Conservation (phyloP, 1,140 invertebrate species). For the Penaeus chinensis region DNA sequence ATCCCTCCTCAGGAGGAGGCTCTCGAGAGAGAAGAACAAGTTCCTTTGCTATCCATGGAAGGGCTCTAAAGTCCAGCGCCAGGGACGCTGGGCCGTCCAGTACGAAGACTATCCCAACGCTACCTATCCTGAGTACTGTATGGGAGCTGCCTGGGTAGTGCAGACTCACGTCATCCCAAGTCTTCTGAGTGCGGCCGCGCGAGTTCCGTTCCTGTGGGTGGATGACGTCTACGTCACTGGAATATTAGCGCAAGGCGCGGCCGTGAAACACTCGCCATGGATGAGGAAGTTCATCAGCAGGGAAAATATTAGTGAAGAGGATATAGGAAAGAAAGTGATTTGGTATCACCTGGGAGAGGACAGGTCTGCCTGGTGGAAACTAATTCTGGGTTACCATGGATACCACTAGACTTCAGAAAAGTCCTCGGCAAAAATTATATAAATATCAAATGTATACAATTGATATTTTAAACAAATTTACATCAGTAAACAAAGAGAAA, state of each 20-base stretch:
- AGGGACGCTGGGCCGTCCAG: conserved; percentile 28
- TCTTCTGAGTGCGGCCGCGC: not conserved
- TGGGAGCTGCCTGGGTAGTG: conserved; percentile 27
- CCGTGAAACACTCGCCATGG: not conserved
- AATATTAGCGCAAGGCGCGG: conserved; percentile 25
- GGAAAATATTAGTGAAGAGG: not conserved
- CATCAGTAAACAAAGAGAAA: no score
- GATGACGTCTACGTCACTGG: conserved; percentile 47
- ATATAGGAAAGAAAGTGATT: conserved; percentile 20
- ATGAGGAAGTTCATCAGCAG: conserved; percentile 24
- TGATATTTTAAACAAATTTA: no score
- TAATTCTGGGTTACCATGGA: conserved; percentile 1
- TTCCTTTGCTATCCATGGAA: conserved; percentile 31
- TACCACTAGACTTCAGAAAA: not conserved
- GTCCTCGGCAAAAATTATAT: no score
- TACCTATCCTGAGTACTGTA: conserved; percentile 30
- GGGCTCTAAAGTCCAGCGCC: not conserved
- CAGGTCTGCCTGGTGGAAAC: conserved; percentile 29
- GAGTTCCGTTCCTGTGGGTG: conserved; percentile 30
- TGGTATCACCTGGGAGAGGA: conserved; percentile 11
- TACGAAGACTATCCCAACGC: not conserved
- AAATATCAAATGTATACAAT: no score
- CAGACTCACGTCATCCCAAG: not conserved
- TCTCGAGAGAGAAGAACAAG: not conserved
- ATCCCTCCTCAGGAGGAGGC: not conserved